Evolutionary conservation across 2,113 vertebrate species (phyloP).

Genomic region (Nycticebus coucang): DNA sequence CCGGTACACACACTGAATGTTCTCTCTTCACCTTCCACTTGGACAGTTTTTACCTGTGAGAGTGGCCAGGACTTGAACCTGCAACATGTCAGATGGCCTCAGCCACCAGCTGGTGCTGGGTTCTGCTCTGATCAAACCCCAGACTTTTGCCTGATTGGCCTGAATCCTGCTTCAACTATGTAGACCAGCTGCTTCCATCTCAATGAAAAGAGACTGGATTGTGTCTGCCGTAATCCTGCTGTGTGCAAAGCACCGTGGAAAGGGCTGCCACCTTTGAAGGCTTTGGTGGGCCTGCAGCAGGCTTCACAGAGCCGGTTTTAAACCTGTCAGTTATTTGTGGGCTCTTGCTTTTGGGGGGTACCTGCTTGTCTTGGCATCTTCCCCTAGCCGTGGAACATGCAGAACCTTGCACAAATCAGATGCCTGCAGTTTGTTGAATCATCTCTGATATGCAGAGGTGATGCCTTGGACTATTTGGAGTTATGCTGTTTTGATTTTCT

Average conservation of each 20-base stretch:
- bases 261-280: not conserved
- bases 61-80: not conserved
- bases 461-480: not conserved
- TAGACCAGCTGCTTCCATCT: not conserved
- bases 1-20: accelerated
- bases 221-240: not conserved
- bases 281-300: not conserved
- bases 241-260: not conserved
- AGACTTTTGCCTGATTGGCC: not conserved
- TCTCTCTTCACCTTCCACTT: not conserved
- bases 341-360: not conserved
- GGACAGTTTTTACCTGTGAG: not conserved
- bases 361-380: not conserved
- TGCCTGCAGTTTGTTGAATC: not conserved
- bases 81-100: not conserved
- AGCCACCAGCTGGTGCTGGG: not conserved
- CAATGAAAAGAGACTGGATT: not conserved
- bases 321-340: not conserved
- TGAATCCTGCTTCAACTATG: not conserved
- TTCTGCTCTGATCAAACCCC: not conserved
- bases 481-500: not conserved
- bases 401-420: not conserved
- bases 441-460: not conserved
- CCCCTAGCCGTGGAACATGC: not conserved
- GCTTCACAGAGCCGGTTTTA: not conserved